These are phyloP conservation scores for Pissodes strobi DNA, from an alignment of 1,140 invertebrate species.

Conservation along the genomic window DNA sequence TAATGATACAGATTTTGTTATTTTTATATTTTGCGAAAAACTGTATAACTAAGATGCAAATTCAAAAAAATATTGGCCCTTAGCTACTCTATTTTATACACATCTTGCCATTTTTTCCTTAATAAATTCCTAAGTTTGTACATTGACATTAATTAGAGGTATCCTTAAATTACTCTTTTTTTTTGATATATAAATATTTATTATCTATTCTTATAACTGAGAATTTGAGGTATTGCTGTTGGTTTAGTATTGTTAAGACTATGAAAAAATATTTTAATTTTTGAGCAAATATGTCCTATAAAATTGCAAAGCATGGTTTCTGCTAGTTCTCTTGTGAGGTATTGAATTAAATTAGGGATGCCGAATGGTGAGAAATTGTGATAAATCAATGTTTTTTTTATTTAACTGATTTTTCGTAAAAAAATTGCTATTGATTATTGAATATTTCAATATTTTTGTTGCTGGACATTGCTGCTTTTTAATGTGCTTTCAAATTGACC, in stretches of 20 bases:
- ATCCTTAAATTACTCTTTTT: conserved; percentile 10
- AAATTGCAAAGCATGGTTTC: neutral
- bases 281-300: conserved; percentile 5
- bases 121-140: conserved; percentile 46
- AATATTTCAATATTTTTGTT: too few species aligned
- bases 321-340: neutral
- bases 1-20: too few species aligned
- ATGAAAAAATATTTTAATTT: conserved; percentile 2
- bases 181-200: conserved; percentile 23
- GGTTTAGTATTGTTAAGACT: conserved; percentile 41
- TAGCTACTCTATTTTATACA: too few species aligned
- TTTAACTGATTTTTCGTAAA: too few species aligned
- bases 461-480: too few species aligned
- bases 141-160: conserved; percentile 39
- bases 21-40: too few species aligned
- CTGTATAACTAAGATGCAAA: neutral
- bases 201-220: conserved; percentile 54
- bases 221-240: conserved; percentile 54
- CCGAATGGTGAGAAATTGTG: too few species aligned
- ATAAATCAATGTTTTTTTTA: too few species aligned
- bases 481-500: too few species aligned
- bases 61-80: neutral
- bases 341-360: neutral
- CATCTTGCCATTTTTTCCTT: conserved; percentile 1
- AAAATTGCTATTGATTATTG: too few species aligned